Evolutionary conservation across 2,888 invertebrate species (phyloP), one percentile per base, ranked within the genome.

Genomic region (Diaprepes abbreviatus): DNA sequence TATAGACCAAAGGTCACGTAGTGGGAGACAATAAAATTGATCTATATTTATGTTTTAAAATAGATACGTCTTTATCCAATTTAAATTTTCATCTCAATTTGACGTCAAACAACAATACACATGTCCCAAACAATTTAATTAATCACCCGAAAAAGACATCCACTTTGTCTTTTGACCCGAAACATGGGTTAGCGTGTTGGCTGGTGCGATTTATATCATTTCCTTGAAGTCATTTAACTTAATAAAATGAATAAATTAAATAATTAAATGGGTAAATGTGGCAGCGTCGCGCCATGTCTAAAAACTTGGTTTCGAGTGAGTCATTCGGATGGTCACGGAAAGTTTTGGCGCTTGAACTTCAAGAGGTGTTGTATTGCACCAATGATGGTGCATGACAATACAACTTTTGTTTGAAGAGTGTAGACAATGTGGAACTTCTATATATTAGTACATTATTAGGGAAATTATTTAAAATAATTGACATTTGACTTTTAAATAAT

Each of bases 171-270:
- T 62, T 54, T 62, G 54, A 60, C 67, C 60, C 12, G 58, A 40
- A 58, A 66, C 66, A 59, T 33, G 24, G 35, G 59, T 66, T 67
- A 54, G 67, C 62, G 55, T 62, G 60, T 45, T 52, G 52, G 28
- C 58, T 24, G 36, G 35, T 28, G 28, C 59, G 62, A 68, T 68
- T 62, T 57, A 40, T 63, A 58, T 66, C 54, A 50, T 63, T 72
- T 69, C 69, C 69, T 63, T 31, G 69, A 72, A 72, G 50, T 63
- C 40, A 48, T 69, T 69, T 50, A 66, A 62, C 68, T 69, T 65
- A 58, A 69, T 71, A 38, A 62, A 64, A 62, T 40, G 72, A 69
- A 70, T 67, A 66, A 64, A 72, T 67, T 70, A 66, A 66, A 66
- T 64, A 72, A 65, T 72, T 72, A 66, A 66, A 54, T 21, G 35